Percentiles rank a stretch among this genome's conserved stretches.
phyloP scores from a whole-genome alignment of 2,797 vertebrate species.

The Sphaeramia orbicularis region DNA sequence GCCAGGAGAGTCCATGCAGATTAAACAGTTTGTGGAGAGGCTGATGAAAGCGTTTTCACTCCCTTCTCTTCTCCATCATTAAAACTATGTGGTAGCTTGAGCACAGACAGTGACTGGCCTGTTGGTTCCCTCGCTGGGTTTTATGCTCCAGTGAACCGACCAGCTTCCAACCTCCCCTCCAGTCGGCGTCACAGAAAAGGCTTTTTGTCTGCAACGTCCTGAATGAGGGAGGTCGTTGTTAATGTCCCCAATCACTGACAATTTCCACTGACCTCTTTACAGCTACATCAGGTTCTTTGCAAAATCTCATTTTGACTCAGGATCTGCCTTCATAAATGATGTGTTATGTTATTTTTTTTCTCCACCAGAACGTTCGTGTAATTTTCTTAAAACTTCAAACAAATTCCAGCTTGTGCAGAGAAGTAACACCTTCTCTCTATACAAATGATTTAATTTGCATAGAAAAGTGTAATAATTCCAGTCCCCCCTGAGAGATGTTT shows the following conservation, averaged over 20 bases:
- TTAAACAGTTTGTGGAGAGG: conserved; percentile 40
- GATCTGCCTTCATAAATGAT: no score
- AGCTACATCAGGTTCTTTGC: conserved; percentile 27
- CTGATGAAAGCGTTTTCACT: conserved; percentile 39
- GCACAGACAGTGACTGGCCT: conserved; percentile 69
- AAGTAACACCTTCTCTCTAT: neutral
- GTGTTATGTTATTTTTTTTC: neutral
- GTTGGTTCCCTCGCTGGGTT: conserved; percentile 57
- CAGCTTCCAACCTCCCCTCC: conserved; percentile 62
- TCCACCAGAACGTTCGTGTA: conserved; percentile 3
- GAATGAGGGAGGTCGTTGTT: conserved; percentile 50
- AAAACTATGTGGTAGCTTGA: conserved; percentile 69
- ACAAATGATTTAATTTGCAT: neutral
- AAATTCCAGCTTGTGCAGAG: neutral
- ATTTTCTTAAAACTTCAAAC: conserved; percentile 5
- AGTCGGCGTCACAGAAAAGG: conserved; percentile 61
- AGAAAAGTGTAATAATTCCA: neutral
- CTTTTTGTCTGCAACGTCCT: conserved; percentile 65
- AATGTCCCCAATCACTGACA: conserved; percentile 45
- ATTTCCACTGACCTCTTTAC: conserved; percentile 19
- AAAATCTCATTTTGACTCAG: conserved; percentile 26
- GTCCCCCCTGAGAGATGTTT: neutral
- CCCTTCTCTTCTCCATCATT: conserved; percentile 62
- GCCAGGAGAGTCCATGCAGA: conserved; percentile 39
- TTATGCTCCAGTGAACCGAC: conserved; percentile 67